Evolutionary conservation across 1,140 invertebrate species (phyloP), one percentile per base, ranked within the genome.

Genomic region (Nasonia vitripennis): DNA sequence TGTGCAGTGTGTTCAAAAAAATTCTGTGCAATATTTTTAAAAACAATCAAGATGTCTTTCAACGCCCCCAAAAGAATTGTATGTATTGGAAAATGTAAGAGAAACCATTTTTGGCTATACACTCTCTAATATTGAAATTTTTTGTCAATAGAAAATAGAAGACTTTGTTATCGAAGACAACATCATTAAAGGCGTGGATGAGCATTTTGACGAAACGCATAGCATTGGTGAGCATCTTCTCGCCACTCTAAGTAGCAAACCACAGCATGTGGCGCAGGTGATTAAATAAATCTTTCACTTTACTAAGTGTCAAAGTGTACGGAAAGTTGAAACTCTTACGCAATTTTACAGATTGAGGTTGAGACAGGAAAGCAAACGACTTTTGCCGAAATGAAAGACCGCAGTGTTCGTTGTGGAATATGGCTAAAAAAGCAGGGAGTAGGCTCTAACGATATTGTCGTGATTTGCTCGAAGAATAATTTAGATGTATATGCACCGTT

Each of bases 371-470:
- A 70, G 41, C 37, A 45, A 37, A 48, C n/a, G 27, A 82, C 80
- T 23, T 73, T 37, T 37, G 20, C 9, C 2, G 48, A 82, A 71
- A 48, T 82, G 45, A 34, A 45, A 23, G 37, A 82, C 0, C n/a
- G 41, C 14, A 71, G 67, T 23, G 71, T 82, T 82, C 80, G 83
- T 48, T 85, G 83, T 67, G 83, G 75, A 14, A 11, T 85, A 9
- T 85, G 83, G 83, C 41, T 85, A 23, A 79, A 79, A 45, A 51
- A 71, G 11, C 74, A 85, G 27, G 77, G 83, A 20, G 73, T 85
- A 14, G 6, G 67, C 11, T 9, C 55, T 6, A 67, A 67, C 5
- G 83, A 85, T 23, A 34, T 85, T 71, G 83, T 85, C 31, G 17
- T 62, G 37, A 73, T 85, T 79, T 79, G 83, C 62, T 70, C 62